A percentile compares a stretch with the other conserved stretches of the same genome.
These are phyloP conservation scores for Aricia artaxerxes DNA, from an alignment of 2,888 invertebrate genomes.

Conservation along the genomic window DNA sequence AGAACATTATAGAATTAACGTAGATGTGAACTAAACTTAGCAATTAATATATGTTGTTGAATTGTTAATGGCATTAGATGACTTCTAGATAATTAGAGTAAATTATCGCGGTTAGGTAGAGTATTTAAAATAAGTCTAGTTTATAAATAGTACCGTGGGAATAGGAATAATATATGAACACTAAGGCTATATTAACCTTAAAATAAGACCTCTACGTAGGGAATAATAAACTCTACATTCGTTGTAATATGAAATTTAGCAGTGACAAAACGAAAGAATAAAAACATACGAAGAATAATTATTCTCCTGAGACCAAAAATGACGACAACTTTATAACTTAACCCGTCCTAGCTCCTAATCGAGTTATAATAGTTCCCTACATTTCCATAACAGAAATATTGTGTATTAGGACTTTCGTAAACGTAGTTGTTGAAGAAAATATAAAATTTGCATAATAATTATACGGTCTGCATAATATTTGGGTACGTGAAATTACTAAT, in stretches of 20 bases:
- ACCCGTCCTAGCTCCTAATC: neutral
- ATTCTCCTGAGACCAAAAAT: neutral
- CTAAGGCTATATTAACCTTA: neutral
- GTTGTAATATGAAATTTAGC: neutral
- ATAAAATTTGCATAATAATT: conserved; percentile 7
- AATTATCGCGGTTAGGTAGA: neutral
- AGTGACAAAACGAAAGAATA: neutral
- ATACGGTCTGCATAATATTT: neutral
- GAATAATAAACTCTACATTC: neutral
- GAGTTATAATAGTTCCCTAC: neutral
- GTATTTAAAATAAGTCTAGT: neutral
- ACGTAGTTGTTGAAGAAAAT: neutral
- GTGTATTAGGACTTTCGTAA: neutral
- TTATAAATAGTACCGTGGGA: neutral
- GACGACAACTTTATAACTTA: neutral
- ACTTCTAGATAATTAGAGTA: neutral
- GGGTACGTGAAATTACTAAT: neutral
- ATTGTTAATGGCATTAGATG: neutral
- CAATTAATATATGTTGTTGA: neutral
- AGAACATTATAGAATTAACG: neutral
- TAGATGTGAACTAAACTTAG: neutral
- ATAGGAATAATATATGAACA: neutral
- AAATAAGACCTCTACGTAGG: neutral
- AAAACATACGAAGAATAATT: neutral
- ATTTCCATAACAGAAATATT: conserved; percentile 6